A percentile compares a stretch with the other conserved stretches of the same genome.
Evolutionary conservation across 2,888 invertebrate genomes (phyloP).

Genomic region (Esperia sulphurella): DNA sequence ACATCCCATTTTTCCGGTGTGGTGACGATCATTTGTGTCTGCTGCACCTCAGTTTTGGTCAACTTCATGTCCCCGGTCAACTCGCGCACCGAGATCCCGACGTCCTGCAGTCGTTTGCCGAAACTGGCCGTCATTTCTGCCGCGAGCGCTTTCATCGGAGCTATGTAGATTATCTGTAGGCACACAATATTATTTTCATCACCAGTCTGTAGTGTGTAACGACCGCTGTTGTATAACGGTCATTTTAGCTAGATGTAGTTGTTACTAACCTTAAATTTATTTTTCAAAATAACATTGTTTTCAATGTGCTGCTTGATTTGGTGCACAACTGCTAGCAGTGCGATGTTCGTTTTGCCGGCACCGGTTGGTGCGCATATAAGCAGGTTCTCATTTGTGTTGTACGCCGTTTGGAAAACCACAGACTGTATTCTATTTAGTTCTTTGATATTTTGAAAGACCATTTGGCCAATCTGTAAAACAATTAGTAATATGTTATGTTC

Average conservation of each 20-base stretch:
- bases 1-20: constrained; percentile 99
- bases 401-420: constrained; percentile 96
- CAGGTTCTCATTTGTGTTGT: constrained; percentile 97
- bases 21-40: constrained; percentile 98
- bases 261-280: constrained; percentile 90
- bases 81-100: constrained; percentile 93
- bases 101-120: constrained; percentile 83
- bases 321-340: constrained; percentile 94
- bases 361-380: constrained; percentile 99
- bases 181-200: background rate
- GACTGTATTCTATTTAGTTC: constrained; percentile 96
- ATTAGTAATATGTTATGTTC: too few relatives aligned
- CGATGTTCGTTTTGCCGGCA: constrained; percentile 99
- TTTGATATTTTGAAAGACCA: constrained; percentile 93
- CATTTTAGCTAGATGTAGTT: background rate
- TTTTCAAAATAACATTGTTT: constrained; percentile 89
- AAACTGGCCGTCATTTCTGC: constrained; percentile 99
- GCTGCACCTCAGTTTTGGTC: constrained; percentile 94
- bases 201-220: too few relatives aligned
- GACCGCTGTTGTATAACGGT: too few relatives aligned
- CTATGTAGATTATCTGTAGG: constrained; percentile 95
- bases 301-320: constrained; percentile 92
- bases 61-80: constrained; percentile 99
- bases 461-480: constrained; percentile 86
- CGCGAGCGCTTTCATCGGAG: constrained; percentile 99